Base-by-base conservation (phyloP, 2,888 invertebrate species). In the Andrena marginata region DNA sequence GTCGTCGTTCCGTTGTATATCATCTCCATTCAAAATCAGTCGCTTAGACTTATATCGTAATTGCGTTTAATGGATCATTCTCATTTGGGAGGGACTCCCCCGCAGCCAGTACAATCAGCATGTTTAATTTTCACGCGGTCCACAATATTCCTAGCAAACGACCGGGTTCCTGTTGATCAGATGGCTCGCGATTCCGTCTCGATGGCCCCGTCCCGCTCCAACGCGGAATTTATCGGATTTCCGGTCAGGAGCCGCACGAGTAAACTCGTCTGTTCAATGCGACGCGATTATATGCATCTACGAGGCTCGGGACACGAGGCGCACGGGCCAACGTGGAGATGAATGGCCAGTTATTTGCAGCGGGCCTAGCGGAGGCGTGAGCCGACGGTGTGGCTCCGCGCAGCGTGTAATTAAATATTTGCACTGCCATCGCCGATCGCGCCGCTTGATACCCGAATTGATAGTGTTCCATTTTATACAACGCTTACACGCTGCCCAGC, bases 331-430 rank as follows among this genome's bases (percentile, higher is more conserved):
- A 68, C 81, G 85, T 85, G 71, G 78, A 79, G 83, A 84, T 76
- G 83, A 84, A 84, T 81, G 80, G 74, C 69, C 42, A 62, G 67
- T 77, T 90, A 86, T 89, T 89, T 88, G 88, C 86, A 74, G 71
- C 82, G 69, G 73, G 74, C 80, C 83, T 79, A 54, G 63, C 60
- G 64, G 70, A 79, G 75, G 77, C 69, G 81, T 65, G 29, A 56
- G 72, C 62, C 80, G 77, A 77, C 81, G 87, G 86, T 84, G 85
- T 59, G 82, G 80, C 84, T 84, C 71, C 80, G 77, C 71, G 33
- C 71, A 78, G 69, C 75, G 83, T 77, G 89, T 87, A 91, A 91
- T 91, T 91, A 91, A 91, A 91, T 91, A 91, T 91, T 91, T 91
- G 90, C 84, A 77, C 72, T 80, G 82, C 69, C 85, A 84, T 85